These are phyloP conservation scores for Liopterus haemorrhoidalis DNA, from an alignment of 2,888 invertebrate genomes.

Conservation along the genomic window DNA sequence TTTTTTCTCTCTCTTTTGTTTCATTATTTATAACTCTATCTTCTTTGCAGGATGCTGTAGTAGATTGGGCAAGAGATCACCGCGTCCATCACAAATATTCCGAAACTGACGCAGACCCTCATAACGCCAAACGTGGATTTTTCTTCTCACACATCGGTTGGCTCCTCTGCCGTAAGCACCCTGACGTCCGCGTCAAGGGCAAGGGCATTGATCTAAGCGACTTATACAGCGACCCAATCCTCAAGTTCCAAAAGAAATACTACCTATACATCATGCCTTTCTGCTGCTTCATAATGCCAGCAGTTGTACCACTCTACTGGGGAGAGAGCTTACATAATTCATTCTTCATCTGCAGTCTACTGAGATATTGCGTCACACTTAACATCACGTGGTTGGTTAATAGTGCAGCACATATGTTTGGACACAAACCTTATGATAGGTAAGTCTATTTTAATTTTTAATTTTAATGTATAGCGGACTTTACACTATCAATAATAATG, in stretches of 20 bases:
- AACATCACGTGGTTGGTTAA: conserved; percentile 89
- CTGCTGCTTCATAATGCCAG: conserved; percentile 71
- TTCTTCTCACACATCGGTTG: conserved; percentile 96
- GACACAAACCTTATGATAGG: conserved; percentile 69
- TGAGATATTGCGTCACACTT: conserved; percentile 73
- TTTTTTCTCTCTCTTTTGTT: neutral
- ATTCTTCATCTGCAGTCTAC: conserved; percentile 63
- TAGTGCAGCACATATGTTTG: conserved; percentile 80
- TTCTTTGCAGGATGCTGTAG: conserved; percentile 59
- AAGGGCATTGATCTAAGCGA: conserved; percentile 80
- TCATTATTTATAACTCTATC: neutral
- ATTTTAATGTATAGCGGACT: neutral
- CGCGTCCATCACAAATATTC: conserved; percentile 89
- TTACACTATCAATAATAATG: too few relatives aligned
- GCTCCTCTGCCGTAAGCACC: conserved; percentile 86
- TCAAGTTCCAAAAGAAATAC: conserved; percentile 84
- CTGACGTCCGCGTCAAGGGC: conserved; percentile 81
- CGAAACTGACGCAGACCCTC: conserved; percentile 91
- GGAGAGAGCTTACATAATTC: conserved; percentile 63
- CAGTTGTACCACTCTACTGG: conserved; percentile 74
- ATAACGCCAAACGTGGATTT: conserved; percentile 87
- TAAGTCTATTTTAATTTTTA: conserved; percentile 39
- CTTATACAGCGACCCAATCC: conserved; percentile 71
- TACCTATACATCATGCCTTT: conserved; percentile 70
- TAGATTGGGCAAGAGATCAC: conserved; percentile 76